Conservation (phyloP, 2,113 vertebrate genomes). For the Sebastes fasciatus region DNA sequence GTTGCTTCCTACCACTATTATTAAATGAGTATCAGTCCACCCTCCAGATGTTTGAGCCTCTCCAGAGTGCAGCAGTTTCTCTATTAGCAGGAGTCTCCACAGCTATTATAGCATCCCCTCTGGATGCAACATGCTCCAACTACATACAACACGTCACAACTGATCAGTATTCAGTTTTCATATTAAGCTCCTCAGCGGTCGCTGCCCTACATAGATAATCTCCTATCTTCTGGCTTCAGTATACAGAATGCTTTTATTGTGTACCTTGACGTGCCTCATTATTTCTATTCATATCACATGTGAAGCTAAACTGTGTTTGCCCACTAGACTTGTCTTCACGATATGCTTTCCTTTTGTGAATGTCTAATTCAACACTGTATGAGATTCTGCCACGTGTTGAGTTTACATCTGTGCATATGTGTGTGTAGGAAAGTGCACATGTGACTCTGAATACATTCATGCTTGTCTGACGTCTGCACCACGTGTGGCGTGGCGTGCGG, state of each 20-base stretch:
- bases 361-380: background rate
- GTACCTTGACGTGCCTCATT: constrained; percentile 45
- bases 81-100: constrained; percentile 34
- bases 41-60: constrained; percentile 35
- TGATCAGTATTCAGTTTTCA: constrained; percentile 62
- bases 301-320: constrained; percentile 17
- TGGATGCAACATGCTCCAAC: constrained; percentile 33
- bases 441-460: background rate
- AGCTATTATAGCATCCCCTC: constrained; percentile 45
- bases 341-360: constrained; percentile 12
- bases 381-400: background rate
- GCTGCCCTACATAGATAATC: constrained; percentile 57
- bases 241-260: constrained; percentile 13
- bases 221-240: constrained; percentile 30
- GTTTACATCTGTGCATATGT: background rate
- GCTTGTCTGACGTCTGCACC: background rate
- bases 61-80: constrained; percentile 48
- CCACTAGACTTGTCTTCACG: constrained; percentile 10
- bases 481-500: background rate
- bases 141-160: constrained; percentile 36
- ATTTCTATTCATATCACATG: constrained; percentile 30
- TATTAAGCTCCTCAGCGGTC: constrained; percentile 46
- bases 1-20: background rate
- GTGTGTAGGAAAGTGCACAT: constrained; percentile 6
- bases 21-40: constrained; percentile 34